Percentiles rank a stretch among this genome's conserved stretches.
Evolutionary conservation across 2,888 invertebrate species (phyloP).

Genomic region (Melangyna quadrimaculata): DNA sequence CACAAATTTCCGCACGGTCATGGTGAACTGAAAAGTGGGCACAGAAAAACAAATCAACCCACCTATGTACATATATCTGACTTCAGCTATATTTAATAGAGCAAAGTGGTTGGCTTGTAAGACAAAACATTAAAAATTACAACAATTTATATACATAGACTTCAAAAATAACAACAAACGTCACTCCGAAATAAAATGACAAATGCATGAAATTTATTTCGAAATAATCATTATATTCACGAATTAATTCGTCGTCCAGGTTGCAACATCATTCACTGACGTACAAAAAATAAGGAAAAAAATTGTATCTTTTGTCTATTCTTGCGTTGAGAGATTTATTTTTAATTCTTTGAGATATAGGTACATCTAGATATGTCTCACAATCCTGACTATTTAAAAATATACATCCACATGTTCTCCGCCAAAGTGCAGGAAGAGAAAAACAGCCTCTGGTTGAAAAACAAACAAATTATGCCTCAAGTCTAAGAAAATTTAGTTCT

Average conservation of each 20-base stretch:
- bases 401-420: not conserved
- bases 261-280: constrained; percentile 62
- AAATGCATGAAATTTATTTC: constrained; percentile 65
- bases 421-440: constrained; percentile 52
- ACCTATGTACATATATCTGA: not conserved
- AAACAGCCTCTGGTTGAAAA: constrained; percentile 24
- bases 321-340: constrained; percentile 44
- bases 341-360: constrained; percentile 17
- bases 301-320: not conserved
- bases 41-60: constrained; percentile 4
- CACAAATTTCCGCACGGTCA: constrained; percentile 35
- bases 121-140: constrained; percentile 32
- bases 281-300: no score
- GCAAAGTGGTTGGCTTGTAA: constrained; percentile 33
- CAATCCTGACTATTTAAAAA: not conserved
- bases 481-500: constrained; percentile 27
- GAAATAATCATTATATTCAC: constrained; percentile 61
- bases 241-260: constrained; percentile 62
- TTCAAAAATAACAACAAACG: constrained; percentile 52
- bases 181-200: constrained; percentile 56
- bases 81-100: not conserved
- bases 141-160: constrained; percentile 31
- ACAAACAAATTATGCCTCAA: constrained; percentile 14
- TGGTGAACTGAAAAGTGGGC: constrained; percentile 30
- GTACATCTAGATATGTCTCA: not conserved